These are phyloP conservation scores for Rhizomys pruinosus DNA, from an alignment of 2,113 vertebrate genomes.

Conservation along the genomic window DNA sequence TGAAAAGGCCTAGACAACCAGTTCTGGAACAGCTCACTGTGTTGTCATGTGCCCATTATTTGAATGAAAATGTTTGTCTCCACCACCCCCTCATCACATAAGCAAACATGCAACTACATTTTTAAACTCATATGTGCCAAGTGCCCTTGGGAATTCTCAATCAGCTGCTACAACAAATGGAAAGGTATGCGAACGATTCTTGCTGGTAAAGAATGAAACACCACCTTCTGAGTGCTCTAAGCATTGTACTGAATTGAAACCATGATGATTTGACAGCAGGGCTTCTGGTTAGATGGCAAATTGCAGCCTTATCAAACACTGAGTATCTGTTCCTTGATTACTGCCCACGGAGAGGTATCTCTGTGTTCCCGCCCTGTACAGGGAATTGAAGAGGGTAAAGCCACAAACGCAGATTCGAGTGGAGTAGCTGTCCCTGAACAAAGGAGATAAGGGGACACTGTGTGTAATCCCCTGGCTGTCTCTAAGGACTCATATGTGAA, in stretches of 20 bases:
- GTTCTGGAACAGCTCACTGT: not conserved
- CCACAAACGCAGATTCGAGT: not conserved
- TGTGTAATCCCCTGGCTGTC: slow-evolving; percentile 67
- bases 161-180: not conserved
- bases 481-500: slow-evolving; percentile 71
- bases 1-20: slow-evolving; percentile 14
- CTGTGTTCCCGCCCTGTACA: not conserved
- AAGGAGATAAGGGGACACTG: slow-evolving; percentile 43
- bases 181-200: not conserved
- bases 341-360: not conserved
- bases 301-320: slow-evolving; percentile 16
- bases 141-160: not conserved
- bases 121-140: not conserved
- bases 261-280: slow-evolving; percentile 51
- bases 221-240: not conserved
- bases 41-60: not conserved
- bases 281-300: slow-evolving; percentile 30
- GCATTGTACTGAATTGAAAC: slow-evolving; percentile 12
- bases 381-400: not conserved
- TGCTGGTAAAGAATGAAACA: not conserved
- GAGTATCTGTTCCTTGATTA: not conserved
- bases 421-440: slow-evolving; percentile 1
- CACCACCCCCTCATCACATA: not conserved
- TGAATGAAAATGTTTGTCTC: slow-evolving; percentile 42
- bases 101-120: not conserved